Evolutionary conservation across 1,140 invertebrate species (phyloP), one percentile per base, ranked within the genome.

Genomic region (Vollenhovia emeryi): DNA sequence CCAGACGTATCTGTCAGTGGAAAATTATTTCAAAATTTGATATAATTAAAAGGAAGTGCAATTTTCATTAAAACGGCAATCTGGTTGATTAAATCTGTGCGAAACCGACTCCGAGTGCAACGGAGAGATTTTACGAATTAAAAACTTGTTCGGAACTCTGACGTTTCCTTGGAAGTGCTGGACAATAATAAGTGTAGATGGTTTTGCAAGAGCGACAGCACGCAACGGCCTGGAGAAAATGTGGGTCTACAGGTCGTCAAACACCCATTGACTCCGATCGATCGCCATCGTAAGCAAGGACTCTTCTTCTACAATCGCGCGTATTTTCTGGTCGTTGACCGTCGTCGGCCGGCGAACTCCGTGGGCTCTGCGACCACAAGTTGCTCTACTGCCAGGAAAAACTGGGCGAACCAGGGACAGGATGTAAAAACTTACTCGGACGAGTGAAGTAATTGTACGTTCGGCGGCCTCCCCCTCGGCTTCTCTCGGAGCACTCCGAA

Each of bases 321-420:
- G 89, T 83, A 86, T 91, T 93, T 92, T 90, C 90, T 92, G 92
- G 92, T 93, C 92, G 88, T 89, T 92, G 92, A 93, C 92, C 92
- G 89, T 89, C 80, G 73, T 75, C 86, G 86, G 60, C 84, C 87
- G 88, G 87, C 73, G 64, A 89, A 66, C 88, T 89, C 83, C 9
- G 76, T 86, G 85, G 86, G 52, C 71, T 76, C 52, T 85, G 73
- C 66, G 33, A 68, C 3, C 57, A 36, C 75, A 13, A 24, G 30
- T 18, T 30, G 74, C 48, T 60, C 55, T 62, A 71, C 78, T 40
- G 50, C 73, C 64, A 21, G 87, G 91, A 93, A 93, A 93, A 92
- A 92, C 92, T 92, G 87, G 92, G 90, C 84, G 85, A 87, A 82
- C 85, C 88, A 84, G 90, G 48, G 68, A 82, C 87, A 43, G 66